A percentile compares a stretch with the other conserved stretches of the same genome.
phyloP scores from a whole-genome alignment of 64 coral and sea anemone genomes.

The Hydrozoanthus tunicans region DNA sequence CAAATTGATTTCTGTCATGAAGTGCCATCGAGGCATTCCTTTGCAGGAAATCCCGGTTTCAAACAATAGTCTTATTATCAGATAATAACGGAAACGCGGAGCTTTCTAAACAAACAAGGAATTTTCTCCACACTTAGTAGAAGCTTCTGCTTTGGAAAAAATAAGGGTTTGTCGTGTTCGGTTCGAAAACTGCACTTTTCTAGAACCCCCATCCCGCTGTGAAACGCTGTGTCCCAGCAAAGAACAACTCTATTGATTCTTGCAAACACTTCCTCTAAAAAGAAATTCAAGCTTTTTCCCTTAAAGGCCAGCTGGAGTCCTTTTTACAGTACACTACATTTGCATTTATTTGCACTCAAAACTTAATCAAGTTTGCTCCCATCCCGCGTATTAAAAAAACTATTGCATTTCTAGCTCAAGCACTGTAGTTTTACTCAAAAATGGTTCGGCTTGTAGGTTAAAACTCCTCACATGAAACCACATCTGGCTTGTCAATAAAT shows the following conservation, averaged over 20 bases:
- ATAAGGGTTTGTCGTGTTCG: not conserved
- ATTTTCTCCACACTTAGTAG: not conserved
- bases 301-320: not conserved
- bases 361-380: not conserved
- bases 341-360: not conserved
- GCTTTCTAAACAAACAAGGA: conserved; percentile 43
- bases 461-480: too few species aligned
- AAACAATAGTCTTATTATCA: conserved; percentile 57
- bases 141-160: not conserved
- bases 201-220: conserved; percentile 23
- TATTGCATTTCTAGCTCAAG: not conserved
- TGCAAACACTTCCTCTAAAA: not conserved
- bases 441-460: not conserved
- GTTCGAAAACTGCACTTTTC: not conserved
- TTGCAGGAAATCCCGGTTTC: conserved; percentile 44
- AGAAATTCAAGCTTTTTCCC: conserved; percentile 3
- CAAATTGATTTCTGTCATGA: conserved; percentile 12
- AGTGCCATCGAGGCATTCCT: not conserved
- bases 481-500: not conserved
- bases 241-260: not conserved
- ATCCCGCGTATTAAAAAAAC: not conserved
- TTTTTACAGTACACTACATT: not conserved
- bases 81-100: conserved; percentile 52
- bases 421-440: not conserved
- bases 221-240: not conserved